Percentiles rank a stretch among this genome's conserved stretches.
Evolutionary conservation across 1,140 invertebrate genomes (phyloP).

Genomic region (Apocrypta bakeri): DNA sequence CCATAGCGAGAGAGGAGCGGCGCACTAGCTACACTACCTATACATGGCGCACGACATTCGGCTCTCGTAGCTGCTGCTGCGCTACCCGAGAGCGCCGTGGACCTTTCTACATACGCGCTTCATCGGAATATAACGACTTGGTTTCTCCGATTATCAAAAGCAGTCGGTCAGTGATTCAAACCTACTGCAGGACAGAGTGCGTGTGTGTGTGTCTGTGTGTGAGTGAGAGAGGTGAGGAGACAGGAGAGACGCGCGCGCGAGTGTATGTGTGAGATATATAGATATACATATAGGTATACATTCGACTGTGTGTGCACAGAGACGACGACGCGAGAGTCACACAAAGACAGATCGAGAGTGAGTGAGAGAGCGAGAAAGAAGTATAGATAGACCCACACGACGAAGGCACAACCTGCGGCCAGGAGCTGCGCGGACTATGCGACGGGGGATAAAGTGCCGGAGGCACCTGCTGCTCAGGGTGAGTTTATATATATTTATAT

Average conservation of each 20-base stretch:
- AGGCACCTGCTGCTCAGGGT: slow-evolving; percentile 43
- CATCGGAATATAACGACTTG: no score
- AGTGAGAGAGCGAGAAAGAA: slow-evolving; percentile 12
- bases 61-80: slow-evolving; percentile 3
- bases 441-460: slow-evolving; percentile 38
- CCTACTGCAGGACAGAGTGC: not conserved
- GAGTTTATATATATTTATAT: no score
- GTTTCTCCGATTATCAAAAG: no score
- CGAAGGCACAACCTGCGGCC: not conserved
- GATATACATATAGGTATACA: not conserved
- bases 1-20: not conserved
- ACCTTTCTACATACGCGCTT: no score
- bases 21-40: not conserved
- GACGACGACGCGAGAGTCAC: not conserved
- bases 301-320: not conserved
- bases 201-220: not conserved
- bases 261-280: not conserved
- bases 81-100: not conserved
- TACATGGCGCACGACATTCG: not conserved
- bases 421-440: slow-evolving; percentile 16
- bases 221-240: not conserved
- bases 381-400: not conserved
- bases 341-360: not conserved
- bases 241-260: slow-evolving; percentile 5
- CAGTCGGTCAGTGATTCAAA: no score